These are phyloP conservation scores for Marasmarcha lunaedactyla DNA, from an alignment of 2,888 invertebrate species.

Conservation along the genomic window DNA sequence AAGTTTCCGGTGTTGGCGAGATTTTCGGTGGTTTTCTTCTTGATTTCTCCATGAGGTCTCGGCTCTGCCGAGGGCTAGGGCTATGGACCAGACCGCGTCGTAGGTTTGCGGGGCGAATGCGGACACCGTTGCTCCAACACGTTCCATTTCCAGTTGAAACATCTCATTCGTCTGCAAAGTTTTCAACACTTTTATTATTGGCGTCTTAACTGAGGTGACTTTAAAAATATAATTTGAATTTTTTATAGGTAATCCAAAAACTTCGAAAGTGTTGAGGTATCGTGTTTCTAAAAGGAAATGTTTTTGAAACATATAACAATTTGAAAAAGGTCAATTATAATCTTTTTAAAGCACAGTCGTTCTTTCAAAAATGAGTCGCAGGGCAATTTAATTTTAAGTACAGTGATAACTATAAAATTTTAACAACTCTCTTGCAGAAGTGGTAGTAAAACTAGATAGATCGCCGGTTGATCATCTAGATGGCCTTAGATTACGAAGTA, in stretches of 20 bases:
- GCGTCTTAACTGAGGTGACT: conserved; percentile 11
- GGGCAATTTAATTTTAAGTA: too few species aligned
- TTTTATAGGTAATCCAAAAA: too few species aligned
- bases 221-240: too few species aligned
- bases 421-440: too few species aligned
- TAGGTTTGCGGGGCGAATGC: conserved; percentile 85
- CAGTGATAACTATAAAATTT: too few species aligned
- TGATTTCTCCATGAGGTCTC: conserved; percentile 30
- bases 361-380: too few species aligned
- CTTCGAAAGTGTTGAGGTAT: too few species aligned
- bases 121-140: conserved; percentile 66
- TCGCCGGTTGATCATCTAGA: too few species aligned
- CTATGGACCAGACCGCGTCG: conserved; percentile 93
- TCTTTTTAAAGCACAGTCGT: neutral
- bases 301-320: neutral
- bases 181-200: too few species aligned
- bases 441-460: too few species aligned
- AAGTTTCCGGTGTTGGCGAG: conserved; percentile 19
- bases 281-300: too few species aligned
- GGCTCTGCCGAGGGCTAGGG: conserved; percentile 77
- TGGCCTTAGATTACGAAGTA: neutral
- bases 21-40: conserved; percentile 27
- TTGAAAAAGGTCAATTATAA: neutral
- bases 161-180: conserved; percentile 77
- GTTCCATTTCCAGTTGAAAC: conserved; percentile 72